Base-by-base conservation (phyloP, 2,797 vertebrate genomes). In the Spizella passerina region DNA sequence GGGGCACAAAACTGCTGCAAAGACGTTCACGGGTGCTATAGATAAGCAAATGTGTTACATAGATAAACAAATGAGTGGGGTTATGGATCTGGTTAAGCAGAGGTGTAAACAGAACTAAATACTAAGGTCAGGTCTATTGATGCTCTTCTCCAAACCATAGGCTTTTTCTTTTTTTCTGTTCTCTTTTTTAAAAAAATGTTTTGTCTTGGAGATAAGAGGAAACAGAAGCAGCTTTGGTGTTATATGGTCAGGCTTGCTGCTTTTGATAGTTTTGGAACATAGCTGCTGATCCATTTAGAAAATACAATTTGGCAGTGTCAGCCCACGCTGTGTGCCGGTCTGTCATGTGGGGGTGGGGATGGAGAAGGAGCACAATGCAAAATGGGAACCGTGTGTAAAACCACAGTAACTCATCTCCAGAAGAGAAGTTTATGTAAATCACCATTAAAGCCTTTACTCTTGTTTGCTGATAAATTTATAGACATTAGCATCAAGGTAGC, bases 381-480 rank as follows among this genome's bases (percentile, higher is more conserved):
- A 79, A 68, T 24, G 32, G 30, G 59, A 87, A 55, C 79, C 12
- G 12, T 56, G 79, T 34, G 57, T 66, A 83, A 79, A 94, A 60
- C 14, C 56, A 32, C 77, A 14, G 76, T n/a, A 87, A 86, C 73
- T 80, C 75, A 56, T 36, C 75, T 94, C 76, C n/a, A 61, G 47
- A 91, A 90, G 57, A 72, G n/a, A 21, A 68, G 82, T 83, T 86
- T 70, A 79, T 82, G 73, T 78, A 88, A 92, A 94, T 94, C 72
- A 93, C 52, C 53, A 83, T 89, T 91, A 93, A 96, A 93, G 84
- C 82, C 70, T 79, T 92, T 89, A 89, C 86, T 95, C 90, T 95
- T 96, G 94, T 98, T 97, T 95, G 88, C 96, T 90, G 91, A 95
- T 96, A 96, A 94, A 96, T 97, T 96, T 97, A 96, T 92, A 97